Evolutionary conservation across 2,797 vertebrate species (phyloP).

Genomic region (Rousettus madagascariensis): DNA sequence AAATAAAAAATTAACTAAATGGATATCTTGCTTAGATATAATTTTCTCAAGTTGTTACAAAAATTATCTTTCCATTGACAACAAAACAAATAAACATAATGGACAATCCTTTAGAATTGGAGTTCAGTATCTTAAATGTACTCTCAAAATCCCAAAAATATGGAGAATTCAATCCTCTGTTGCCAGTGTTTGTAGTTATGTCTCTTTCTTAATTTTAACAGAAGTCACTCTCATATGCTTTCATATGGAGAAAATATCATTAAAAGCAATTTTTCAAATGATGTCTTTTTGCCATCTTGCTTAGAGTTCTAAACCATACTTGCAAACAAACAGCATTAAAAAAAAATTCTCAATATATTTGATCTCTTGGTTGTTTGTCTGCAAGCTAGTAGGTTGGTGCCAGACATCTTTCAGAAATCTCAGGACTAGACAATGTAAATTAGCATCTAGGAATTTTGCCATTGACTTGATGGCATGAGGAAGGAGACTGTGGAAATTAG

Average conservation of each 20-base stretch:
- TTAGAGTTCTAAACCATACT: background rate
- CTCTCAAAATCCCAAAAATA: slow-evolving; percentile 34
- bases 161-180: background rate
- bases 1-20: background rate
- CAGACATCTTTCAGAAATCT: slow-evolving; percentile 29
- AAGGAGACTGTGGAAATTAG: background rate
- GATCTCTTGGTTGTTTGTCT: background rate
- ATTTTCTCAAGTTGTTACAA: slow-evolving; percentile 19
- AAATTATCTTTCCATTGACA: slow-evolving; percentile 28
- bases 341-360: background rate
- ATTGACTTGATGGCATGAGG: slow-evolving; percentile 20
- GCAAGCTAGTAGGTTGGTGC: background rate
- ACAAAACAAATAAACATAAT: slow-evolving; percentile 25
- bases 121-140: background rate
- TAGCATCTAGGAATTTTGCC: slow-evolving; percentile 22
- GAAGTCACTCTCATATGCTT: background rate
- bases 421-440: slow-evolving; percentile 22
- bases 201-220: slow-evolving; percentile 22
- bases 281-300: background rate
- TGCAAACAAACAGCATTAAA: background rate
- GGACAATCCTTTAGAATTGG: slow-evolving; percentile 14
- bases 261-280: background rate
- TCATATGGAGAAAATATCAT: background rate
- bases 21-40: background rate
- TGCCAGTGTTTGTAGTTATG: background rate